Conservation (phyloP, 2,113 vertebrate species). For the Hylia prasina region DNA sequence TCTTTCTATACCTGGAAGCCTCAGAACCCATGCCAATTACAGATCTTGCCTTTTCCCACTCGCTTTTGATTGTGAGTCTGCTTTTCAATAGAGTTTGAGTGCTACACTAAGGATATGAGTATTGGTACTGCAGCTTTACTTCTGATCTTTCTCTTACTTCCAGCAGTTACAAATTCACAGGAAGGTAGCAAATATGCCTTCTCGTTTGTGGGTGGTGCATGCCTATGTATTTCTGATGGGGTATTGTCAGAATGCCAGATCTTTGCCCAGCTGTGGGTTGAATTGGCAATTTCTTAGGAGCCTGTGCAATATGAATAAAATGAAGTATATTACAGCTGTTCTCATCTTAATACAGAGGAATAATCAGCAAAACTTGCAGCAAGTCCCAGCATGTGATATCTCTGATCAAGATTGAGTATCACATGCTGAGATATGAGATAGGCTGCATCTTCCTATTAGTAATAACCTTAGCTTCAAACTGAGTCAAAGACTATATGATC, state of each 20-base stretch:
- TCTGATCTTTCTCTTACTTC: slow-evolving; percentile 34
- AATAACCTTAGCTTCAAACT: slow-evolving; percentile 24
- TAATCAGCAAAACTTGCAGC: slow-evolving; percentile 43
- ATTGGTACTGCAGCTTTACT: not conserved
- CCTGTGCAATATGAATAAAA: slow-evolving; percentile 34
- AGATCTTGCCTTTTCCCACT: not conserved
- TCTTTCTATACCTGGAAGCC: not conserved
- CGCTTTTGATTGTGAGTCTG: not conserved
- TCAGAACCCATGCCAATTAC: not conserved
- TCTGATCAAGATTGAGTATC: slow-evolving; percentile 39
- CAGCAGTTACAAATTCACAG: slow-evolving; percentile 9
- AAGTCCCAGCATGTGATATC: slow-evolving; percentile 31
- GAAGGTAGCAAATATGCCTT: slow-evolving; percentile 23
- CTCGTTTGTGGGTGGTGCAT: slow-evolving; percentile 53
- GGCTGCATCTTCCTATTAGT: slow-evolving; percentile 22
- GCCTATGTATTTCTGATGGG: slow-evolving; percentile 34
- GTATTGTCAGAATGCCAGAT: slow-evolving; percentile 49
- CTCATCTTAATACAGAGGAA: slow-evolving; percentile 61
- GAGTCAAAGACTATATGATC: not conserved
- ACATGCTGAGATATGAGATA: slow-evolving; percentile 42
- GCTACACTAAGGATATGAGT: not conserved
- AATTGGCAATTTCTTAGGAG: slow-evolving; percentile 47
- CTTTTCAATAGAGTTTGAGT: not conserved
- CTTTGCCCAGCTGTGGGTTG: slow-evolving; percentile 54
- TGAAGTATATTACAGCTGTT: slow-evolving; percentile 50